Conservation (phyloP, 1,140 invertebrate genomes). For the Drosophila lacertosa region DNA sequence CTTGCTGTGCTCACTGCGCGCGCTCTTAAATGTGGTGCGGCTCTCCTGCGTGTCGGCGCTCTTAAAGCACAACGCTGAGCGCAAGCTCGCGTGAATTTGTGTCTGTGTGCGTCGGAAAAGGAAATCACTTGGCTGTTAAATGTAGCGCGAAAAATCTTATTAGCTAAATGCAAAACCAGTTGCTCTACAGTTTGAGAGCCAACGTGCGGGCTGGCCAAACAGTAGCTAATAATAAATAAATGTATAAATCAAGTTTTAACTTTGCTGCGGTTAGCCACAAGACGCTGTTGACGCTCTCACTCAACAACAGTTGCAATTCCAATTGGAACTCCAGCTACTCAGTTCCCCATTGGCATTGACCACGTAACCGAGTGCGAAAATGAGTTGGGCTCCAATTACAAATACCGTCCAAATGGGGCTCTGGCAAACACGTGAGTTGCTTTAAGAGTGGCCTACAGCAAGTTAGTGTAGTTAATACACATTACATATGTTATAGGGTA, state of each 20-base stretch:
- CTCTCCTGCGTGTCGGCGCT: conserved; percentile 11
- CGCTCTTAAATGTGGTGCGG: conserved; percentile 52
- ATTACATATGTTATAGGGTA: neutral
- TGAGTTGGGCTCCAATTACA: conserved; percentile 50
- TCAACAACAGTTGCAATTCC: conserved; percentile 15
- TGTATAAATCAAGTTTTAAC: conserved; percentile 37
- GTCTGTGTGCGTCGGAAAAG: conserved; percentile 56
- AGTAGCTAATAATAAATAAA: conserved; percentile 27
- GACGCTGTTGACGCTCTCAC: conserved; percentile 63
- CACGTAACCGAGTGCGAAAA: conserved; percentile 82
- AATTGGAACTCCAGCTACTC: conserved; percentile 7
- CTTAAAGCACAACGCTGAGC: neutral
- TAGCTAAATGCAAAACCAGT: conserved; percentile 54
- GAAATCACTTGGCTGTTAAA: conserved; percentile 58
- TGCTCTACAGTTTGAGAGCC: conserved; percentile 29
- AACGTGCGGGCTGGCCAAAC: conserved; percentile 26
- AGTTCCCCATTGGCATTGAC: conserved; percentile 72
- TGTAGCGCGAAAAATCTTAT: conserved; percentile 38
- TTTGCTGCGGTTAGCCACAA: conserved; percentile 49
- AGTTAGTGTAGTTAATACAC: neutral
- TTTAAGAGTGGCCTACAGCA: conserved; percentile 3
- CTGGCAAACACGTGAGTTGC: conserved; percentile 66
- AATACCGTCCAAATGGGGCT: conserved; percentile 64
- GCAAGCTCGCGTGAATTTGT: conserved; percentile 1
- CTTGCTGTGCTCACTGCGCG: conserved; percentile 45